Evolutionary conservation across 2,113 vertebrate species (phyloP).

Genomic region (Pelobates fuscus): DNA sequence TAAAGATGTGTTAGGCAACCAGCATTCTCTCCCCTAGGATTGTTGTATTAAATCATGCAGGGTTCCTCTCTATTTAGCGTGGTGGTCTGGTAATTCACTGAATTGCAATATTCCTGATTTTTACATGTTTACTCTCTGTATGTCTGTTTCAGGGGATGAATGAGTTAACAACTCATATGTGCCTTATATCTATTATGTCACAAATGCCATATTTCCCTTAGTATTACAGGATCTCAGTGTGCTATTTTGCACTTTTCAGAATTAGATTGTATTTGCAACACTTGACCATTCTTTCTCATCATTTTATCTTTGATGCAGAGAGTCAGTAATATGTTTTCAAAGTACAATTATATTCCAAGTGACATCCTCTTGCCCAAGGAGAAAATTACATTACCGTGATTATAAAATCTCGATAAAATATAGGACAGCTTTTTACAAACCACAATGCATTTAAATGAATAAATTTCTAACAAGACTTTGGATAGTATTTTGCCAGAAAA

Average conservation of each 20-base stretch:
- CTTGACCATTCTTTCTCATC: conserved; percentile 11
- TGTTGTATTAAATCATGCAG: too few relatives aligned
- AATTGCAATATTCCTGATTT: conserved; percentile 4
- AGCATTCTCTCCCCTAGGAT: too few relatives aligned
- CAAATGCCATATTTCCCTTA: too few relatives aligned
- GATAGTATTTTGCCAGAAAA: too few relatives aligned
- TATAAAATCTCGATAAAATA: not conserved
- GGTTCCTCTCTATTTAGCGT: too few relatives aligned
- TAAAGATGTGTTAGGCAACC: too few relatives aligned
- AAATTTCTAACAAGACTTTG: not conserved
- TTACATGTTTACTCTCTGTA: too few relatives aligned
- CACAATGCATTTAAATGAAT: conserved; percentile 1
- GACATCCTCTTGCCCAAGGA: conserved; percentile 5
- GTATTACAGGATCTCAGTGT: not conserved
- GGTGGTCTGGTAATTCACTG: not conserved
- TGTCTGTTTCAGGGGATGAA: not conserved
- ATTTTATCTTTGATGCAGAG: conserved; percentile 25
- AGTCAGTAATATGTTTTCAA: conserved; percentile 19
- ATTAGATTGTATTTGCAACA: conserved; percentile 17
- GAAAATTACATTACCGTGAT: conserved; percentile 9
- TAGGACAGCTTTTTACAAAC: not conserved
- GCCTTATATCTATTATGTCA: too few relatives aligned
- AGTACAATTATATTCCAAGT: conserved; percentile 12
- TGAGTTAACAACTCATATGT: not conserved
- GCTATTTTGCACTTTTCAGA: not conserved